A percentile compares a stretch with the other conserved stretches of the same genome.
Evolutionary conservation across 2,113 vertebrate species (phyloP).

Genomic region (Crotophaga sulcirostris): DNA sequence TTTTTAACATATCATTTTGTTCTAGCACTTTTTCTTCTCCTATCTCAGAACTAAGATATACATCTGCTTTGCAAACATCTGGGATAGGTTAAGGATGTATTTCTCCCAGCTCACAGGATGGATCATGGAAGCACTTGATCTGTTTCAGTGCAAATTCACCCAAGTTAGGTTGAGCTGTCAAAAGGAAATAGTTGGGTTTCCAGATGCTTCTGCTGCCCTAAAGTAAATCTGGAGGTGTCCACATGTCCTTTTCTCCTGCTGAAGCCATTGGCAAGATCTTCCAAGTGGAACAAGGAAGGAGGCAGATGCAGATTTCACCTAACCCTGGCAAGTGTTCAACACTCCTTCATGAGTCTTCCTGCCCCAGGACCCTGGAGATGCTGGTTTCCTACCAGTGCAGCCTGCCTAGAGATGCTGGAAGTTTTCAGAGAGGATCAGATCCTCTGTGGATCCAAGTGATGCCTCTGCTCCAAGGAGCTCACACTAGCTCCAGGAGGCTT

Average conservation of each 20-base stretch:
- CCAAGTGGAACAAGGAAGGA: not conserved
- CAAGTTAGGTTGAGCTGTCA: not conserved
- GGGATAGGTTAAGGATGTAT: not conserved
- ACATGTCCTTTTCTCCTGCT: not conserved
- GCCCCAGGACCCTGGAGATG: not conserved
- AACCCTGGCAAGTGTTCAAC: not conserved
- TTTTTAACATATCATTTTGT: not conserved
- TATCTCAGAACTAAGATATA: not conserved
- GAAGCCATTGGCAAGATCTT: not conserved
- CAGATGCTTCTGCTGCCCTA: not conserved
- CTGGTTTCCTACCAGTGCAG: not conserved
- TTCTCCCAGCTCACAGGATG: not conserved
- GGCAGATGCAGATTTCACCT: not conserved
- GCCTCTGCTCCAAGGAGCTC: not conserved
- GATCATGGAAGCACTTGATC: not conserved
- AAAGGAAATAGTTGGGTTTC: not conserved
- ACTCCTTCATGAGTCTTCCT: not conserved
- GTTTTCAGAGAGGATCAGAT: not conserved
- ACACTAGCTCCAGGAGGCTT: not conserved
- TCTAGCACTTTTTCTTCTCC: constrained; percentile 11
- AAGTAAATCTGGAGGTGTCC: not conserved
- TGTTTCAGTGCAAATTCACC: not conserved
- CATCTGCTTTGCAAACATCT: constrained; percentile 7
- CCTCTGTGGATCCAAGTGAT: not conserved
- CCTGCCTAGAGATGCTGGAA: not conserved